Percentiles rank a stretch among this genome's conserved stretches.
phyloP scores from a whole-genome alignment of 2,797 vertebrate genomes.

The Aldrovandia affinis region DNA sequence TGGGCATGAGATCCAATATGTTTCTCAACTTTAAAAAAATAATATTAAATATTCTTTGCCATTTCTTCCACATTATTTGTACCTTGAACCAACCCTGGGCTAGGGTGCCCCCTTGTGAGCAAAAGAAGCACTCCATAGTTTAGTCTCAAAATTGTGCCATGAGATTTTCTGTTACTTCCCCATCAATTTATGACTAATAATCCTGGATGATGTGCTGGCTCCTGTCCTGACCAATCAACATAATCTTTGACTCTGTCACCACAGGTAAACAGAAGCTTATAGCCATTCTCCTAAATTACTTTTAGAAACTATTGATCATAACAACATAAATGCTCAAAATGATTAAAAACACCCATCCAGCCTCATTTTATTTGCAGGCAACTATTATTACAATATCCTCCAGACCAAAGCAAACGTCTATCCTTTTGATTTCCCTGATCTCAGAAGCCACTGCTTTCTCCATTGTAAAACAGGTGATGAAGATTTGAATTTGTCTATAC shows the following conservation, averaged over 20 bases:
- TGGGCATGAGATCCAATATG: too few species aligned
- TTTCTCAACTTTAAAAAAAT: too few species aligned
- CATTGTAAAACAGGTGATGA: neutral
- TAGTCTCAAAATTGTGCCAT: neutral
- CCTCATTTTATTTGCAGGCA: neutral
- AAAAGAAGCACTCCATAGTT: neutral
- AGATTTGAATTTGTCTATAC: neutral
- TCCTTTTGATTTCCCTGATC: neutral
- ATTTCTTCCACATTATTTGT: neutral
- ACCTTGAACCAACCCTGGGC: neutral
- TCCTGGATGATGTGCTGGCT: neutral
- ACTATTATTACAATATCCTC: neutral
- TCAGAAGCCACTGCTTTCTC: neutral
- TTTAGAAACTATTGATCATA: neutral
- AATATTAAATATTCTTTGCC: neutral
- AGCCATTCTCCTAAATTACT: neutral
- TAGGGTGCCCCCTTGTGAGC: neutral
- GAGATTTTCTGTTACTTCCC: neutral
- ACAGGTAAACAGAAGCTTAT: neutral
- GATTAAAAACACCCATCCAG: neutral
- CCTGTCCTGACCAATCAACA: neutral
- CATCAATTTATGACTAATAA: neutral
- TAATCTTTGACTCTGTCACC: neutral
- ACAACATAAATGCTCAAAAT: neutral
- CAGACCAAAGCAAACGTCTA: neutral